Evolutionary conservation across 2,113 vertebrate species (phyloP).

Genomic region (Scortum barcoo): DNA sequence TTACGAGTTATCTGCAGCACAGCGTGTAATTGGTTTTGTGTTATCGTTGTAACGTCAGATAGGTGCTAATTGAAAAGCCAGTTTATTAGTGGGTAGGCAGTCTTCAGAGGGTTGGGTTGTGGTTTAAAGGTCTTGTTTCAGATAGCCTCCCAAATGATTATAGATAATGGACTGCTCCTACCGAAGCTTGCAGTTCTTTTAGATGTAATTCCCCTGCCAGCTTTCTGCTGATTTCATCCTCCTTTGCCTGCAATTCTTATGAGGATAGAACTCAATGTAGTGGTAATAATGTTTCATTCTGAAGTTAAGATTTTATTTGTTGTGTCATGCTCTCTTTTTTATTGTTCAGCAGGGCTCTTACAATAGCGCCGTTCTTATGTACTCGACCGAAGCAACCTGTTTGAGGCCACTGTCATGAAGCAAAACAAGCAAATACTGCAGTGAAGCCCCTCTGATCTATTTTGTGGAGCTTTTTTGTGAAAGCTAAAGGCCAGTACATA

Average conservation of each 20-base stretch:
- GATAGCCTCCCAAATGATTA: slow-evolving; percentile 68
- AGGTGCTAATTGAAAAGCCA: slow-evolving; percentile 80
- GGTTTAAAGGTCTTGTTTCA: slow-evolving; percentile 74
- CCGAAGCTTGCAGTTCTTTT: slow-evolving; percentile 36
- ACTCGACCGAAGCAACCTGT: slow-evolving; percentile 53
- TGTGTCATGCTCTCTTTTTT: slow-evolving; percentile 11
- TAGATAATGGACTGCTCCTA: slow-evolving; percentile 55
- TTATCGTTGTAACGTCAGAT: slow-evolving; percentile 76
- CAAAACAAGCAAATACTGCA: slow-evolving; percentile 43
- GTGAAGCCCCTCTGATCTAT: slow-evolving; percentile 20
- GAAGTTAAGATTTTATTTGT: slow-evolving; percentile 46
- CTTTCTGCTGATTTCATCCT: slow-evolving; percentile 52
- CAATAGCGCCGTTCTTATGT: slow-evolving; percentile 10
- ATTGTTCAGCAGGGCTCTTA: slow-evolving; percentile 20
- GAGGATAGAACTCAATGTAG: slow-evolving; percentile 31
- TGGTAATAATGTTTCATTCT: slow-evolving; percentile 42
- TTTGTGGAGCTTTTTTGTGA: slow-evolving; percentile 28
- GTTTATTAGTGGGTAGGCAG: slow-evolving; percentile 71
- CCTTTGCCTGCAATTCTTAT: slow-evolving; percentile 25
- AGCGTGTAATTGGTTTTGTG: slow-evolving; percentile 82
- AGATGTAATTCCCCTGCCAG: slow-evolving; percentile 29
- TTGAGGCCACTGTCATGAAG: slow-evolving; percentile 40
- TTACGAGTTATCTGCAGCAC: slow-evolving; percentile 76
- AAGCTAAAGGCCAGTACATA: neutral
- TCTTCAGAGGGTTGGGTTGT: slow-evolving; percentile 60